These are phyloP conservation scores for Odontothrips loti DNA, from an alignment of 2,888 invertebrate genomes.

Conservation along the genomic window DNA sequence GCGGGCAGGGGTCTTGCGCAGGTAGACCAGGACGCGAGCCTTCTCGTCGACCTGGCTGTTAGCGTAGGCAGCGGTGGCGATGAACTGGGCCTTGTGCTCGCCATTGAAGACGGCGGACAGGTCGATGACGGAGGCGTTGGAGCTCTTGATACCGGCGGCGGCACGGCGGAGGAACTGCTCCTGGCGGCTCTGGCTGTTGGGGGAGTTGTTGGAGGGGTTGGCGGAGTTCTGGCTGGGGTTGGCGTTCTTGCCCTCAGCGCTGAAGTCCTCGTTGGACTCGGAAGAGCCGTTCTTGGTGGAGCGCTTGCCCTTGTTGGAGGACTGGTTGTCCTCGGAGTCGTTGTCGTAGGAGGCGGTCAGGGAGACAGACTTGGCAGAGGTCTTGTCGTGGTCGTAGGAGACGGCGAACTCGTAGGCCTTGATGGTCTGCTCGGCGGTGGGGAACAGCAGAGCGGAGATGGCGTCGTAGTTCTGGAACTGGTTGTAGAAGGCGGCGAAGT, in stretches of 20 bases:
- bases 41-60: constrained; percentile 56
- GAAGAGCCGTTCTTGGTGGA: neutral
- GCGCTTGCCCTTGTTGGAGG: neutral
- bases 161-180: constrained; percentile 54
- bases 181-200: constrained; percentile 45
- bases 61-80: constrained; percentile 53
- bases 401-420: constrained; percentile 53
- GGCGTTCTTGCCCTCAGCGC: constrained; percentile 35
- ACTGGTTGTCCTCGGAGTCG: neutral
- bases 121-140: constrained; percentile 52
- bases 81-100: constrained; percentile 51
- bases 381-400: constrained; percentile 50
- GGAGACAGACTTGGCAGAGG: constrained; percentile 49
- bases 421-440: constrained; percentile 46
- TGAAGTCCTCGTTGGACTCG: constrained; percentile 32
- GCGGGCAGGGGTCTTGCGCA: constrained; percentile 46
- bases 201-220: constrained; percentile 27
- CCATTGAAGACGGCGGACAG: constrained; percentile 55
- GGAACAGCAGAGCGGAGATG: constrained; percentile 41
- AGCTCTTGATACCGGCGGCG: constrained; percentile 53
- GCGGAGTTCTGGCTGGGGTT: constrained; percentile 11
- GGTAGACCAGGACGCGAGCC: constrained; percentile 52
- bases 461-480: constrained; percentile 41
- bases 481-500: constrained; percentile 45
- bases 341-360: constrained; percentile 46